phyloP scores from a whole-genome alignment of 2,113 vertebrate species.

The Pseudonaja textilis region DNA sequence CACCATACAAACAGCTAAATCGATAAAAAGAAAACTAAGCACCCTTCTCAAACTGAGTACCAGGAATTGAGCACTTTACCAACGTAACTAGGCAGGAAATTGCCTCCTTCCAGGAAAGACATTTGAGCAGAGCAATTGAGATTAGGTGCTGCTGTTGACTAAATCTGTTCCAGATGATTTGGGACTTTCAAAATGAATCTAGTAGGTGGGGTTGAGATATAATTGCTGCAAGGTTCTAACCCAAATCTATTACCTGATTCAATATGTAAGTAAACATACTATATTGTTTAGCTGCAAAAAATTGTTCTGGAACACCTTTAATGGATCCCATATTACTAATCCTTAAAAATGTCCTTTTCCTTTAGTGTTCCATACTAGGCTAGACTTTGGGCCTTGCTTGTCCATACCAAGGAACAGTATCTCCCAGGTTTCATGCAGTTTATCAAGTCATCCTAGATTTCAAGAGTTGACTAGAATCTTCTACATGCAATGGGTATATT shows the following conservation, averaged over 20 bases:
- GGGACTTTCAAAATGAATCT: background rate
- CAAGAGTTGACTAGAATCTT: background rate
- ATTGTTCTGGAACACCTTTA: no score
- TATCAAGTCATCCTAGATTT: background rate
- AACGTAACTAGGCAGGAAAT: background rate
- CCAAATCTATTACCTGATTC: background rate
- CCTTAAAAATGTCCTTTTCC: background rate
- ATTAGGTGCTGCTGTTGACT: background rate
- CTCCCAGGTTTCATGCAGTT: background rate
- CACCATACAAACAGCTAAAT: background rate
- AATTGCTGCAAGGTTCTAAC: background rate
- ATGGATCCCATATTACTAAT: background rate
- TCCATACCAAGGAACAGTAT: background rate
- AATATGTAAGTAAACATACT: background rate
- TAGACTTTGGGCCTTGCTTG: background rate
- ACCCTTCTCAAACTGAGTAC: background rate
- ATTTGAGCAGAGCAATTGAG: background rate
- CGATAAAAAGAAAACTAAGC: background rate
- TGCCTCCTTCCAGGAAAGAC: background rate
- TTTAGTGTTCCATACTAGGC: background rate
- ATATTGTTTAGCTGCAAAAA: background rate
- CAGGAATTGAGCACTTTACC: background rate
- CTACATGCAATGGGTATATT: background rate
- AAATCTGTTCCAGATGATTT: background rate
- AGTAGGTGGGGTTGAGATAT: background rate